A percentile compares a stretch with the other conserved stretches of the same genome.
Conservation (phyloP, 1,140 invertebrate genomes). For the Fragariocoptes setiger region DNA sequence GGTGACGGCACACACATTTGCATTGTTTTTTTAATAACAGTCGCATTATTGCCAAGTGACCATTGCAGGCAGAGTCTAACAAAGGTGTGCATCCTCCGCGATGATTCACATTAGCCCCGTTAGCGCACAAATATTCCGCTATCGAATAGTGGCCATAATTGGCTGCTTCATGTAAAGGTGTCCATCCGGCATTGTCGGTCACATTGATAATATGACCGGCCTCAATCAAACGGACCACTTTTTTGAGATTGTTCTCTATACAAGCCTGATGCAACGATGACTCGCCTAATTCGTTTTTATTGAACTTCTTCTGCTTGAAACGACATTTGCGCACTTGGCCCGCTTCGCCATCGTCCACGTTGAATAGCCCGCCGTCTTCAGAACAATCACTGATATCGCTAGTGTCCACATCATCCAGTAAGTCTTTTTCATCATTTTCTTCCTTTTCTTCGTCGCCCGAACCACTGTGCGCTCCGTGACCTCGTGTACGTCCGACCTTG, state of each 20-base stretch:
- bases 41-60: constrained; percentile 24
- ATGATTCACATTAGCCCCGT: constrained; percentile 55
- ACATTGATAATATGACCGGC: constrained; percentile 48
- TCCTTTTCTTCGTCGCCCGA: too few relatives aligned
- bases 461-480: too few relatives aligned
- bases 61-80: constrained; percentile 32
- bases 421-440: constrained; percentile 16
- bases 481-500: too few relatives aligned
- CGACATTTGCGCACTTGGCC: too few relatives aligned
- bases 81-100: constrained; percentile 36
- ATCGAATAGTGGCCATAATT: constrained; percentile 50
- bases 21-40: constrained; percentile 26
- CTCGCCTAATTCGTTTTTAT: constrained; percentile 54
- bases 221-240: constrained; percentile 36
- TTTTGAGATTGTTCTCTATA: constrained; percentile 41
- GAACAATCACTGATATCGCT: constrained; percentile 19
- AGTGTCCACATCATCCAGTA: constrained; percentile 17
- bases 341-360: not conserved
- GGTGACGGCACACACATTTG: constrained; percentile 22
- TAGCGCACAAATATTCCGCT: constrained; percentile 36
- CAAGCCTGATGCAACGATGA: constrained; percentile 57
- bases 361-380: constrained; percentile 13
- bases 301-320: constrained; percentile 3
- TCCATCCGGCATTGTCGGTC: constrained; percentile 58
- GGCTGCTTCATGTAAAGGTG: constrained; percentile 71